Base-by-base conservation (phyloP, 2,888 invertebrate species). In the Halocaridina rubra region DNA sequence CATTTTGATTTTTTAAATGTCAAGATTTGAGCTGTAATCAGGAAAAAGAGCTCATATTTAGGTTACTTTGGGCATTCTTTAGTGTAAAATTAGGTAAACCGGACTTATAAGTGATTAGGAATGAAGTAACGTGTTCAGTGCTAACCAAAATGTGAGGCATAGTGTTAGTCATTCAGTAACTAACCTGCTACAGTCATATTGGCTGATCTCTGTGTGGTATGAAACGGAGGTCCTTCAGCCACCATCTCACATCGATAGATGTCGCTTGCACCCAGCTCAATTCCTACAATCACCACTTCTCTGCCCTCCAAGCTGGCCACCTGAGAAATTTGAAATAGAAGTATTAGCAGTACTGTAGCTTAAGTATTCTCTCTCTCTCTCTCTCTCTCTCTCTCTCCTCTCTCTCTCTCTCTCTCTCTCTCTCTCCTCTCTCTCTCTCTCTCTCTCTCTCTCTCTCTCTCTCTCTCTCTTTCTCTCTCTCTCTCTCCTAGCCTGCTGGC, bases 111-210 rank as follows among this genome's bases (percentile, higher is more conserved):
- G n/a, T n/a, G n/a, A n/a, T n/a, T n/a, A n/a, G n/a, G n/a, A n/a
- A n/a, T n/a, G n/a, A n/a, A n/a, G n/a, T n/a, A n/a, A n/a, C n/a
- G n/a, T n/a, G n/a, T n/a, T n/a, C n/a, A n/a, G n/a, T n/a, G n/a
- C n/a, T n/a, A n/a, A n/a, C n/a, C n/a, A n/a, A n/a, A n/a, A n/a
- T n/a, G n/a, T n/a, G n/a, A n/a, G n/a, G n/a, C n/a, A n/a, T n/a
- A n/a, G n/a, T n/a, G n/a, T n/a, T n/a, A n/a, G n/a, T n/a, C n/a
- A n/a, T n/a, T n/a, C n/a, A n/a, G n/a, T n/a, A n/a, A n/a, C 86
- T 74, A 24, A 84, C 86, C 86, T 22, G 80, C 87, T n/a, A 87
- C 85, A 5, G 87, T 87, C 72, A 87, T 81, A 76, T 87, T 87
- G n/a, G 76, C 81, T 27, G 85, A 80, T 5, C 85, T 24, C 61